Base-by-base conservation (phyloP, 1,140 invertebrate genomes). In the Mactra quadrangularis region DNA sequence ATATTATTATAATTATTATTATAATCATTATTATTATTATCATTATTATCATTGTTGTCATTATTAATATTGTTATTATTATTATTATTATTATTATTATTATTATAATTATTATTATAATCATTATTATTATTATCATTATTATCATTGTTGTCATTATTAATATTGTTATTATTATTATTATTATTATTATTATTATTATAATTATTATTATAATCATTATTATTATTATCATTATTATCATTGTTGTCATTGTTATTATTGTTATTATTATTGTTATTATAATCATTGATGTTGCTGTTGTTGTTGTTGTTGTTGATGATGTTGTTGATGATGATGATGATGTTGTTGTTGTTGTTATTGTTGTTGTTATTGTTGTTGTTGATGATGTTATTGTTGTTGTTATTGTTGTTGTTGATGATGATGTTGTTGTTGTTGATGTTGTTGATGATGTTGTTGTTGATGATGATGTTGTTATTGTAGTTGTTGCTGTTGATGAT, bases 161-260 rank as follows among this genome's bases (percentile, higher is more conserved):
- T 25, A 29, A n/a, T 70, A n/a, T 22, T 62, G 29, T 53, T 60
- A n/a, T 3, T 62, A 3, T 35, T 77, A 22, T 31, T 25, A 35
- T 33, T 71, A 38, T 27, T 71, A 47, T 17, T 55, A 45, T 38
- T 72, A 31, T 50, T 27, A 25, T 50, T 81, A 31, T 22, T 81
- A 60, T 50, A 29, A 19, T 25, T 64, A 45, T 66, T 81, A 45
- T 29, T 81, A 17, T 45, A 31, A 41, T 33, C 53, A 41, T 50
- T 72, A 19, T 27, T 52, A 22, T 33, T 53, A 57, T n/a, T 77
- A 29, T 31, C 27, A 25, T 29, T 77, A 29, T 50, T 60, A 41
- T 38, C 50, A 41, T 15, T 47, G 19, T 17, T 64, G 31, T 52
- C 64, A 38, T 31, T 60, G 31, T 52, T 77, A 38, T 27, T 50